A percentile compares a stretch with the other conserved stretches of the same genome.
Evolutionary conservation across 2,797 vertebrate genomes (phyloP).

Genomic region (Enteromius fasciolatus): DNA sequence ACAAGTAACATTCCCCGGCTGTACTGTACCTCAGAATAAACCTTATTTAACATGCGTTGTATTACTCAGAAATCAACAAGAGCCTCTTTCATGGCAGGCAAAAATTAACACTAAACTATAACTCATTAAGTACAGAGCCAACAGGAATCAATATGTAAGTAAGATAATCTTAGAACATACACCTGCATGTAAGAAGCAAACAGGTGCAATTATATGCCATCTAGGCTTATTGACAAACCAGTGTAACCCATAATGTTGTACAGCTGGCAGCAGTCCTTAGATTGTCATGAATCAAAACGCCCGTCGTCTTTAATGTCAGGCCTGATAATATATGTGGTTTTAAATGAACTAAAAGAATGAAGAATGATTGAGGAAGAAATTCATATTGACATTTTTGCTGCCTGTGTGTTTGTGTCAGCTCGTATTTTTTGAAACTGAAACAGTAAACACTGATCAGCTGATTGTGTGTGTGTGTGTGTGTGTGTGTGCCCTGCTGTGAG

Average conservation of each 20-base stretch:
- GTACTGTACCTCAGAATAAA: neutral
- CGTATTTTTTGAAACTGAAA: constrained; percentile 22
- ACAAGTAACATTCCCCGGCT: neutral
- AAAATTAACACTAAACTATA: neutral
- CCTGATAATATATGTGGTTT: constrained; percentile 36
- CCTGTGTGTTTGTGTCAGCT: constrained; percentile 26
- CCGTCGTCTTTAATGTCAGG: constrained; percentile 20
- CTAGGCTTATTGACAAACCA: constrained; percentile 28
- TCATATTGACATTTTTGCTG: constrained; percentile 28
- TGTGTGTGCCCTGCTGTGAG: constrained; percentile 36
- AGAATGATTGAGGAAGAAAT: constrained; percentile 36
- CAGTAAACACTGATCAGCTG: constrained; percentile 52
- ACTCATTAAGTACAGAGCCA: neutral
- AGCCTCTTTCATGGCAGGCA: neutral
- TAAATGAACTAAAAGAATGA: constrained; percentile 27
- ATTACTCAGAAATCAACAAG: neutral
- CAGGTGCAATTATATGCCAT: constrained; percentile 12
- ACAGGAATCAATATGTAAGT: neutral
- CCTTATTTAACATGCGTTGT: neutral
- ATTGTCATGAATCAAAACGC: constrained; percentile 27
- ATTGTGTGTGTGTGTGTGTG: constrained; percentile 20
- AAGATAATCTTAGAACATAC: constrained; percentile 14
- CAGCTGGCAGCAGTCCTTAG: constrained; percentile 4
- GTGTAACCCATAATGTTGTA: constrained; percentile 2
- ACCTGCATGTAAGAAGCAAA: constrained; percentile 22